Percentiles rank a stretch among this genome's conserved stretches.
These are phyloP conservation scores for Drosophila lini DNA, from an alignment of 1,140 invertebrate genomes.

Conservation along the genomic window DNA sequence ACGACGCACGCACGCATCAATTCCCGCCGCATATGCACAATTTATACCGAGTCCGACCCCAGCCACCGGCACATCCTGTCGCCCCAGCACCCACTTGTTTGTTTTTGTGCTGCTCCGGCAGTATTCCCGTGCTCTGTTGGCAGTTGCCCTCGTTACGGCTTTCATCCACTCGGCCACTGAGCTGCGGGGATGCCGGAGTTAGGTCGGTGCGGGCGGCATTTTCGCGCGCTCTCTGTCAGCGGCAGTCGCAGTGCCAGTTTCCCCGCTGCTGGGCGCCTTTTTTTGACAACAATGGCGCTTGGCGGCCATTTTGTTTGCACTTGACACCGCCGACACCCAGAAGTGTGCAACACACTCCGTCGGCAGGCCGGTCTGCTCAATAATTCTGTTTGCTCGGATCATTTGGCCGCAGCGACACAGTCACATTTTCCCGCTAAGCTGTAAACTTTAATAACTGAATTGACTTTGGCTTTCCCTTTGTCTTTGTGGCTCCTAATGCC, in stretches of 20 bases:
- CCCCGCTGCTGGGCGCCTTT: constrained; percentile 6
- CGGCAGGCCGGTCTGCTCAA: constrained; percentile 29
- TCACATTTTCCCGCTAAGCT: constrained; percentile 20
- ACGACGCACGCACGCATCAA: constrained; percentile 42
- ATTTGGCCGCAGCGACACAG: constrained; percentile 14
- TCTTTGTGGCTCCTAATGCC: constrained; percentile 19
- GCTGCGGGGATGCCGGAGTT: constrained; percentile 17
- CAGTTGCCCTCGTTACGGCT: constrained; percentile 18
- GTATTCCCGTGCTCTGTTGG: constrained; percentile 15
- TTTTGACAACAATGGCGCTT: constrained; percentile 54
- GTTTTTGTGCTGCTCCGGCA: constrained; percentile 42
- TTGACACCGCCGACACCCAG: constrained; percentile 56
- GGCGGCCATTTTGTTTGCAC: constrained; percentile 73
- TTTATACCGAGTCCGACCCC: constrained; percentile 27
- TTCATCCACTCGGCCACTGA: constrained; percentile 12
- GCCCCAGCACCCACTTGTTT: constrained; percentile 25
- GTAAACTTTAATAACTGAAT: constrained; percentile 45
- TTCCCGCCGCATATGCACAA: constrained; percentile 67
- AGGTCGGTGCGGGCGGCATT: constrained; percentile 36
- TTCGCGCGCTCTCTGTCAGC: constrained; percentile 63
- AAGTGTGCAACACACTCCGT: constrained; percentile 36
- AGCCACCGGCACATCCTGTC: constrained; percentile 8
- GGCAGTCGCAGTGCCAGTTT: constrained; percentile 33
- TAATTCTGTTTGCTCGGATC: constrained; percentile 51
- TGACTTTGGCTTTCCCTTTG: constrained; percentile 29